Conservation (phyloP, 1,140 invertebrate species). For the Neodiprion fabricii region DNA sequence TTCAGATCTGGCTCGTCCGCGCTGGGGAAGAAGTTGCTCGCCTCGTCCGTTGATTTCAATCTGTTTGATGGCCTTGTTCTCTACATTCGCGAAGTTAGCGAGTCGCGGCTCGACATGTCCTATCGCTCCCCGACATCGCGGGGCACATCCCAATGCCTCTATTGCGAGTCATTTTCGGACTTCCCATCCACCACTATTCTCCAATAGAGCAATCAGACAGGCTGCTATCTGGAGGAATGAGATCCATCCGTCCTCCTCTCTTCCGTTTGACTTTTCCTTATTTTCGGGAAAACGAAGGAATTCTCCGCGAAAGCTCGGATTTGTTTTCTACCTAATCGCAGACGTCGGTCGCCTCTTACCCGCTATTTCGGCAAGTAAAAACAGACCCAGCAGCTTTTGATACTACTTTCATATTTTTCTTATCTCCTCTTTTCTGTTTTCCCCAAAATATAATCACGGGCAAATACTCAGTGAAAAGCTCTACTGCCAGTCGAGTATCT, state of each 20-base stretch:
- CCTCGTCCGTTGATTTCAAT: constrained; percentile 39
- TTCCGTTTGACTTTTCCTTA: neutral
- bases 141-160: constrained; percentile 2
- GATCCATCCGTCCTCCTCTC: neutral
- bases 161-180: neutral
- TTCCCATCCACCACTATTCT: neutral
- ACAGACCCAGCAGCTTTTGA: no score
- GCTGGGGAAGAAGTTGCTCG: constrained; percentile 29
- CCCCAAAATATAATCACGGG: no score
- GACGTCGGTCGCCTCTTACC: no score
- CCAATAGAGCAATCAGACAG: neutral
- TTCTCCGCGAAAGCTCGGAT: no score
- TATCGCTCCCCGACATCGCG: constrained; percentile 1
- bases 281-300: no score
- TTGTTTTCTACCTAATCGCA: no score
- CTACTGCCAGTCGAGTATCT: no score
- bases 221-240: neutral
- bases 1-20: constrained; percentile 43
- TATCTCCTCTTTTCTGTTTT: no score
- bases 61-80: constrained; percentile 37
- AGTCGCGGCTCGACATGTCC: neutral
- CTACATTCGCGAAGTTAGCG: constrained; percentile 7
- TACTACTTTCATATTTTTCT: no score
- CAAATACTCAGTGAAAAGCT: no score
- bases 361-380: no score